Base-by-base conservation (phyloP, 2,888 invertebrate genomes). In the Baccha elongata region DNA sequence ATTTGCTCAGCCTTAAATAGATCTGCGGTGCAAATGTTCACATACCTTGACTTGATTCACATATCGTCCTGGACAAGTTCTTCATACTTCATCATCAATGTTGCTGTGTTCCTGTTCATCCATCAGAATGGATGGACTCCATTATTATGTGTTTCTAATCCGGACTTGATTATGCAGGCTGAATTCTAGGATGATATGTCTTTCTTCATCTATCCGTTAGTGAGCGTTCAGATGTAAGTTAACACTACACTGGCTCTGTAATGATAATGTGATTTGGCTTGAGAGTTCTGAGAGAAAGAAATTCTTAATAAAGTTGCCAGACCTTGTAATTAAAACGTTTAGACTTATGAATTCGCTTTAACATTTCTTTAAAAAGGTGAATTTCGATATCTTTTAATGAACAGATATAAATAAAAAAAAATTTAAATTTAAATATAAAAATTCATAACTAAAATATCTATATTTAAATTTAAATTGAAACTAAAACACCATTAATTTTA, bases 21-120 rank as follows among this genome's bases (percentile, higher is more conserved):
- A 81, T 81, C 76, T 76, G 71, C 48, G 48, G 81, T 76, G 40
- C 32, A 67, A 69, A 23, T 75, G 50, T 60, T 68, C 68, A 64
- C 68, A 74, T 64, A 69, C 68, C 72, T 72, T 73, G 50, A 50
- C 58, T 3, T 29, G 50, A 67, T 42, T 10, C 35, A 35, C 37
- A 11, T 42, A n/a, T 23, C 37, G 21, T 58, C n/a, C 48, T 72
- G 50, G 62, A 52, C 71, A 44, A 60, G 44, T 55, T 46, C 19
- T 40, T 58, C 55, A 65, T 48, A 37, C 23, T 4, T 23, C 35
- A 35, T 11, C 50, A 46, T 29, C 29, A 32, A 1, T 53, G 32
- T 35, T 40, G 23, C 11, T 60, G 23, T 72, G 55, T 26, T 72
- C 48, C 13, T 72, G 55, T 26, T 72, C 48, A 46, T 68, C 52